Percentiles rank a stretch among this genome's conserved stretches.
phyloP scores from a whole-genome alignment of 2,888 invertebrate genomes.

The Idaea aversata region DNA sequence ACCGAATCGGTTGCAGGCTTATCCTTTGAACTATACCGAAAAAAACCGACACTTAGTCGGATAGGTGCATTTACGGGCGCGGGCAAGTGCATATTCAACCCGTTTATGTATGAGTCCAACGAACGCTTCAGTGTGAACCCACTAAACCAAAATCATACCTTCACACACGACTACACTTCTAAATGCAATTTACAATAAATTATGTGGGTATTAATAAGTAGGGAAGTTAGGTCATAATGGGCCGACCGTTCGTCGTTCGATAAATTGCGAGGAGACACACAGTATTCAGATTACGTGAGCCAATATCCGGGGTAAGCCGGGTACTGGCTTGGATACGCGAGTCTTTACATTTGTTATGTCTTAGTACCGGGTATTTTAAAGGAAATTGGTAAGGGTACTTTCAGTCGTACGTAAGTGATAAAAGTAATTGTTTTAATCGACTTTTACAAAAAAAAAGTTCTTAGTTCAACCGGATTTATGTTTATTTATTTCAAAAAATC shows the following conservation, averaged over 20 bases:
- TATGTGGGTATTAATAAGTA: conserved; percentile 79
- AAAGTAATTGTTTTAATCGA: too few species aligned
- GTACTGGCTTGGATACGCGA: conserved; percentile 21
- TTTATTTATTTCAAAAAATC: too few species aligned
- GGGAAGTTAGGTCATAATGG: conserved; percentile 78
- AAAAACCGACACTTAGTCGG: too few species aligned
- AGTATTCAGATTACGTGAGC: conserved; percentile 78
- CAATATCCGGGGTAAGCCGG: conserved; percentile 74
- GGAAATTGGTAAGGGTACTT: not conserved
- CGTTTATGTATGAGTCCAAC: too few species aligned
- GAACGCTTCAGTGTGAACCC: too few species aligned
- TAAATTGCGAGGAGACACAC: conserved; percentile 77
- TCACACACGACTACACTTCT: conserved; percentile 63
- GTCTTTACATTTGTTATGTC: not conserved
- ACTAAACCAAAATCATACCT: conserved; percentile 24
- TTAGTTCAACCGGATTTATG: too few species aligned
- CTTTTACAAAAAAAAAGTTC: too few species aligned
- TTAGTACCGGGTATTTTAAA: not conserved
- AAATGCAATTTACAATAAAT: conserved; percentile 81
- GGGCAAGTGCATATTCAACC: too few species aligned
- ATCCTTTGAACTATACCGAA: too few species aligned
- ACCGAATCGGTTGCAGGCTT: too few species aligned
- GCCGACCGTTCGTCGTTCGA: conserved; percentile 73
- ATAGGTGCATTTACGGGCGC: too few species aligned
- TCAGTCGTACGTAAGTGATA: not conserved